Percentiles rank a stretch among this genome's conserved stretches.
Evolutionary conservation across 1,140 invertebrate species (phyloP).

Genomic region (Drosophila punjabiensis): DNA sequence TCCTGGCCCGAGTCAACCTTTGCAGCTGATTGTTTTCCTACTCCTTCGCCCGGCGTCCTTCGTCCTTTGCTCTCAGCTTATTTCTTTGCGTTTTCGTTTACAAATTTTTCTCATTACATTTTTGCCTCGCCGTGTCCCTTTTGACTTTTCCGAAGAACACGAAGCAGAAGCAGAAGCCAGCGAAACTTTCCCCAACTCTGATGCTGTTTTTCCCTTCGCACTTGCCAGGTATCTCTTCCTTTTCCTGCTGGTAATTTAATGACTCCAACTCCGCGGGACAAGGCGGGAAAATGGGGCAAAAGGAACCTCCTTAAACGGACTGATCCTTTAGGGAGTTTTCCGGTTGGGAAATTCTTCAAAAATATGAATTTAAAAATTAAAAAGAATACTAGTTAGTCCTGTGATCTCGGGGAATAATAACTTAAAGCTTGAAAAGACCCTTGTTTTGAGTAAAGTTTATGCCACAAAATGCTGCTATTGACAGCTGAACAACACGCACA

Average conservation of each 20-base stretch:
- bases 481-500: neutral
- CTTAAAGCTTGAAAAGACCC: neutral
- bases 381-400: neutral
- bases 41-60: conserved; percentile 4
- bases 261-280: conserved; percentile 45
- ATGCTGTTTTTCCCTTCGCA: conserved; percentile 14
- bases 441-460: neutral
- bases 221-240: conserved; percentile 22
- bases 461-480: neutral
- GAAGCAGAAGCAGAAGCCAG: conserved; percentile 19
- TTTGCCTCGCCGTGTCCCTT: conserved; percentile 47
- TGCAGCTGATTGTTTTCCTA: conserved; percentile 55
- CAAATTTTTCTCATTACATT: conserved; percentile 79
- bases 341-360: neutral
- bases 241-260: conserved; percentile 68
- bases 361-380: neutral
- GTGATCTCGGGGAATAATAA: neutral
- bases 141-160: conserved; percentile 47
- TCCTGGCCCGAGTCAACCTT: conserved; percentile 16
- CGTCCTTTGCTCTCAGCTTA: conserved; percentile 27
- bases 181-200: conserved; percentile 38
- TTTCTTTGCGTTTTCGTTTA: conserved; percentile 34
- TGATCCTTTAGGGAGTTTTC: neutral
- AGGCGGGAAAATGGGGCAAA: neutral
- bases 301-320: neutral